Conservation (phyloP, 2,797 vertebrate species). For the Lacerta agilis region DNA sequence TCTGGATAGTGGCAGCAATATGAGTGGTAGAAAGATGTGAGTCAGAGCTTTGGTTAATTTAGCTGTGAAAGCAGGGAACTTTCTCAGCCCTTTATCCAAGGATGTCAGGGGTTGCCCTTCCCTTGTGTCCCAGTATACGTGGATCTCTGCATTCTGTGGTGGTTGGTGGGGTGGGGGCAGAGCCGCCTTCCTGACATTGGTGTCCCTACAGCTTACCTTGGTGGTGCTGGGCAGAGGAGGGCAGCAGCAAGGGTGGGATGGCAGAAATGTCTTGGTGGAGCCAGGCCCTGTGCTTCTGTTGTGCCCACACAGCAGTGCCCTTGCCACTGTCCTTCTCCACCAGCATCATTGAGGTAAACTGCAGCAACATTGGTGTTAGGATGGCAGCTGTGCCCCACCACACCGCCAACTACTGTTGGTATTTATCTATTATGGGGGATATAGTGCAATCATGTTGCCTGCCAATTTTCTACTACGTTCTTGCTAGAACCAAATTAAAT, state of each 20-base stretch:
- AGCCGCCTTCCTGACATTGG: too few relatives aligned
- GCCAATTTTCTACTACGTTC: neutral
- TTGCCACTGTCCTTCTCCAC: neutral
- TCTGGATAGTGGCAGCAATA: neutral
- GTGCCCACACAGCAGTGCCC: neutral
- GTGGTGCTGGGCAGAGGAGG: too few relatives aligned
- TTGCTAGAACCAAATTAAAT: conserved; percentile 12
- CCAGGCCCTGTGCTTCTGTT: neutral
- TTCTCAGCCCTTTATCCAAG: neutral
- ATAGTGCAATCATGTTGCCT: neutral
- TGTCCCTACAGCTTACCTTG: too few relatives aligned
- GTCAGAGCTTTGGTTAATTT: neutral
- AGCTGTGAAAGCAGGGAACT: neutral
- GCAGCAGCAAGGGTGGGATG: too few relatives aligned
- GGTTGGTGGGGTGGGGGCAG: too few relatives aligned
- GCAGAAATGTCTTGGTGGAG: neutral
- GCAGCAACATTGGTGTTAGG: too few relatives aligned
- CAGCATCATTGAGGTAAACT: too few relatives aligned
- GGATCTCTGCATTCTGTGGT: neutral
- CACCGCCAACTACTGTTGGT: neutral
- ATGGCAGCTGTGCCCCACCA: too few relatives aligned
- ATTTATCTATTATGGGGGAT: neutral
- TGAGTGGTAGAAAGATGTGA: neutral
- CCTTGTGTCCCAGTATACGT: neutral
- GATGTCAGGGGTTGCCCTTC: neutral